A percentile compares a stretch with the other conserved stretches of the same genome.
phyloP scores from a whole-genome alignment of 2,797 vertebrate species.

The Momotus momota region DNA sequence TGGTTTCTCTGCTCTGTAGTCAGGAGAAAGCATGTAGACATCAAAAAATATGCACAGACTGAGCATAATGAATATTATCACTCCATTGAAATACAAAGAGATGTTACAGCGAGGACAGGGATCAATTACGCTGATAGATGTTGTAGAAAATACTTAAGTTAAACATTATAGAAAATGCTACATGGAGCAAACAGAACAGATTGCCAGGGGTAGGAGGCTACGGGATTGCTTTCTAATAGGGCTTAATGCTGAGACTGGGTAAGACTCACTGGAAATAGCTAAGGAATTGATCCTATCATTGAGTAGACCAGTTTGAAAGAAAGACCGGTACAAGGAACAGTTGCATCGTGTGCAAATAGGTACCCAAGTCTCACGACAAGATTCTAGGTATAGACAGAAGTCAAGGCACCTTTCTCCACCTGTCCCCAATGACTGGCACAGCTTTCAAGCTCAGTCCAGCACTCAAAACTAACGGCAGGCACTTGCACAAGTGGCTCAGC shows the following conservation, averaged over 20 bases:
- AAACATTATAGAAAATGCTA: not conserved
- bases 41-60: slow-evolving; percentile 10
- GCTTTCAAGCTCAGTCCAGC: not conserved
- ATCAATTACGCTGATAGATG: slow-evolving; percentile 11
- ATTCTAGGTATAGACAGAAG: not conserved
- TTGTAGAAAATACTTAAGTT: not conserved
- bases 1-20: slow-evolving; percentile 11
- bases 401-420: not conserved
- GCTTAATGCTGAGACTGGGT: not conserved
- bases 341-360: not conserved
- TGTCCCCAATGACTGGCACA: not conserved
- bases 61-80: not conserved
- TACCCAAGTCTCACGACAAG: not conserved
- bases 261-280: not conserved
- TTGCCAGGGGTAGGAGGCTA: not conserved
- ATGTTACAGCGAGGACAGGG: not conserved
- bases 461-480: not conserved
- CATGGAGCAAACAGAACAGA: not conserved
- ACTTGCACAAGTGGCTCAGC: not conserved
- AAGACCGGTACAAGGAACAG: not conserved
- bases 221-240: not conserved
- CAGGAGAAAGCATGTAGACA: slow-evolving; percentile 6
- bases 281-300: not conserved
- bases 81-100: not conserved
- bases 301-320: not conserved